Base-by-base conservation (phyloP, 30 jellyfish, hydroid and myxozoan species). In the Chironex yamaguchii region DNA sequence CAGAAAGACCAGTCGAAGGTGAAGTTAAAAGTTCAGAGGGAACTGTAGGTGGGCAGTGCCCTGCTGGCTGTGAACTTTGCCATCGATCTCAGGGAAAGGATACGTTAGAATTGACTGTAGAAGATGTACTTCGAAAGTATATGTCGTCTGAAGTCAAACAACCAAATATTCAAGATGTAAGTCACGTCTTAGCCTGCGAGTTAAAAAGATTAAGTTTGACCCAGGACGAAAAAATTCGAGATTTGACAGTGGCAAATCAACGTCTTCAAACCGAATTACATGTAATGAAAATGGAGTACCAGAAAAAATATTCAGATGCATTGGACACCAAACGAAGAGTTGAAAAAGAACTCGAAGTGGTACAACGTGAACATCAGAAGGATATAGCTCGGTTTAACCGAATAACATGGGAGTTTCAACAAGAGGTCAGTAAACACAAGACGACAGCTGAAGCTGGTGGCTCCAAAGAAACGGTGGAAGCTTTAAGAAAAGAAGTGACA, bases 281-380 rank as follows among this genome's bases (percentile, higher is more conserved):
- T 22, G 50, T 89, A 27, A 86, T 90, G 84, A 89, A 95, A 58
- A 71, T 95, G 84, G 96, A 95, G 82, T 87, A 87, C 52, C 92
- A 89, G n/a, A 89, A 89, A 82, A 95, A 95, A 72, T 62, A 81
- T 34, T 36, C 92, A 2, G 99, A 95, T 23, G 90, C 96, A 4
- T 29, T 76, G 58, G 97, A 95, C 13, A 84, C 97, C 22, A 95
- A 95, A 82, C 88, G 92, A 4, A 94, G 94, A 25, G 95, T 95
- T 34, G 99, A 95, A 78, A 97, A 89, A 79, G 99, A 95, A 82
- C 76, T 95, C 24, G 99, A 95, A 66, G 85, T 92, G 50, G 92
- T 95, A 13, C 99, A 90, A 30, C 84, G 99, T 20, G 99, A 95
- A 82, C 97, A 96, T 71, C 99, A 95, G 64, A 95, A 95, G 79